phyloP scores from a whole-genome alignment of 2,797 vertebrate genomes.

The Acanthopagrus latus region DNA sequence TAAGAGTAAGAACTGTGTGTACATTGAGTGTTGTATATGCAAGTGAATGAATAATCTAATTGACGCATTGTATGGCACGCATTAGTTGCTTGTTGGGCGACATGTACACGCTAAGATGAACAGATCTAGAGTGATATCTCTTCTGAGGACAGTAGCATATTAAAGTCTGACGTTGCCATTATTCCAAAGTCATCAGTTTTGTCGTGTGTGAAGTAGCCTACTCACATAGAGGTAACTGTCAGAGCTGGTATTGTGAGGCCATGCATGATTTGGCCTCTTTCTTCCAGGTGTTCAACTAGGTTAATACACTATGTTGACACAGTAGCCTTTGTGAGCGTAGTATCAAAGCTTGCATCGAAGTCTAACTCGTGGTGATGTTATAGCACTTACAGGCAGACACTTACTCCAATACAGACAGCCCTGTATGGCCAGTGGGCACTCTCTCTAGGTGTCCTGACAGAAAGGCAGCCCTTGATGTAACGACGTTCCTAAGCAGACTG shows the following conservation, averaged over 20 bases:
- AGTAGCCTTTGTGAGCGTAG: conserved; percentile 34
- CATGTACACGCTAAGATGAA: background rate
- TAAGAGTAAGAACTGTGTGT: background rate
- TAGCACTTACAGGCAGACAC: conserved; percentile 13
- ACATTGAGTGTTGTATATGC: background rate
- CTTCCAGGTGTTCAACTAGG: conserved; percentile 9
- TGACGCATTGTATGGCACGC: background rate
- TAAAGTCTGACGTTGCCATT: background rate
- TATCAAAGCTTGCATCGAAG: conserved; percentile 43
- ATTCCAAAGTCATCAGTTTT: background rate
- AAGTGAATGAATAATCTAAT: background rate
- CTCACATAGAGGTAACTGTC: background rate
- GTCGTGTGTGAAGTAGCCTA: background rate
- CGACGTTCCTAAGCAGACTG: conserved; percentile 46
- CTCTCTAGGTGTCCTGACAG: conserved; percentile 47
- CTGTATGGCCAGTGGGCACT: background rate
- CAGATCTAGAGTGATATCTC: background rate
- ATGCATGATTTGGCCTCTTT: background rate
- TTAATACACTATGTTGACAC: conserved; percentile 40
- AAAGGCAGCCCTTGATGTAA: conserved; percentile 31
- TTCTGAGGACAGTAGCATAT: background rate
- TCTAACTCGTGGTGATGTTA: conserved; percentile 31
- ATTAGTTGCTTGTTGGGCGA: background rate
- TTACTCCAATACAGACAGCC: conserved; percentile 6
- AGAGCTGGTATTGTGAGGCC: conserved; percentile 3